Evolutionary conservation across 1,140 invertebrate species (phyloP).

Genomic region (Aricia agestis): DNA sequence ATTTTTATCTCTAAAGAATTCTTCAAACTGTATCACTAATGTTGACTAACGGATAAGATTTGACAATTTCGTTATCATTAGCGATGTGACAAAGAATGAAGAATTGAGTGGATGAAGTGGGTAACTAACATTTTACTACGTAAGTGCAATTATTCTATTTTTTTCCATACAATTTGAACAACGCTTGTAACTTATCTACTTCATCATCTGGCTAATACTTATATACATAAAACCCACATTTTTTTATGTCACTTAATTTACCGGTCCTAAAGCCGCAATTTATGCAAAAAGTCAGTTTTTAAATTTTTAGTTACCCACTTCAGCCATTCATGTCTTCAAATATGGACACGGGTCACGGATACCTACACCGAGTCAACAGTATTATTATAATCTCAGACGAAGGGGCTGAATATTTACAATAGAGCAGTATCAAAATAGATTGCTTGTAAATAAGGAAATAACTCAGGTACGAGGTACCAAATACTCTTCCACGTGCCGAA

Average conservation of each 20-base stretch:
- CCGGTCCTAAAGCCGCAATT: too few relatives aligned
- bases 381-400: background rate
- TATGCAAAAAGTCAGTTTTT: too few relatives aligned
- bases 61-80: background rate
- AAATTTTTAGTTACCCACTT: too few relatives aligned
- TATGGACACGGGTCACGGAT: too few relatives aligned
- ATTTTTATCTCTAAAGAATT: background rate
- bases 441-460: background rate
- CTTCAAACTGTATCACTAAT: background rate
- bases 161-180: too few relatives aligned
- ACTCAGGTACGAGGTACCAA: background rate
- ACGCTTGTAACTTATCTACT: too few relatives aligned
- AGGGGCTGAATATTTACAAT: background rate
- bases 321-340: background rate
- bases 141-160: too few relatives aligned
- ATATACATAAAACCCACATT: too few relatives aligned
- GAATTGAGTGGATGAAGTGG: too few relatives aligned
- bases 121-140: too few relatives aligned
- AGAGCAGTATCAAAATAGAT: background rate
- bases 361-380: background rate
- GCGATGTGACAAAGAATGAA: background rate
- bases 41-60: background rate
- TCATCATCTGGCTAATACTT: too few relatives aligned
- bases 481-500: background rate
- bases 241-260: too few relatives aligned